Evolutionary conservation across 2,888 invertebrate species (phyloP), one percentile per base, ranked within the genome.

Genomic region (Neoitamus cyanurus): DNA sequence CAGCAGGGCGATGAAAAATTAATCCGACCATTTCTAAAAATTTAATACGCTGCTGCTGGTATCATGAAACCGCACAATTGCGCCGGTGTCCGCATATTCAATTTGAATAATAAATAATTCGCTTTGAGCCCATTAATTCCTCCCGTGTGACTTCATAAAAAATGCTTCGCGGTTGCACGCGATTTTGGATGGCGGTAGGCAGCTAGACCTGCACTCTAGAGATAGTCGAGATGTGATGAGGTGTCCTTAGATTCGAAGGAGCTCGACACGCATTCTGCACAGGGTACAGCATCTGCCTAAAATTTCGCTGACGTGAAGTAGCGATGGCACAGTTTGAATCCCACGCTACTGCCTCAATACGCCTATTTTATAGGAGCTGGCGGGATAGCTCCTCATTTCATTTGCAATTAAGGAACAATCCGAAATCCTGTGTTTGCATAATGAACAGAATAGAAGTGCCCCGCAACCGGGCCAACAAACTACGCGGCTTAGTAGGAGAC

Each of bases 391-490:
- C 15, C 78, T 58, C 78, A 78, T 78, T 78, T 78, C 78, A 78
- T 78, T 58, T 48, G 78, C 78, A 78, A 78, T 78, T 78, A 78
- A 58, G 58, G 78, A 58, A 48, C 58, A 78, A 78, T 58, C 58
- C 78, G 15, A 78, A 78, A 78, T 78, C 58, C 48, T 48, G 42
- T 58, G 78, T 78, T 58, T 78, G 78, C 58, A 78, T 78, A 78
- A 78, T 78, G 58, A 70, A 48, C 78, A 78, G 58, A 78, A 78
- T 34, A 58, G 78, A 58, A 78, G 30, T 28, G 58, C n/a, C 58
- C 42, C 31, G 48, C 48, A 58, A 78, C 15, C 15, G 31, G 30
- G 20, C 13, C 25, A 34, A 75, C 31, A 75, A 75, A 46, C 28
- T 75, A 42, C 20, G 75, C 46, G 58, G 6, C 9, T 58, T 2